Base-by-base conservation (phyloP, 92 coral and sea anemone species). In the Pocillopora meandrina region DNA sequence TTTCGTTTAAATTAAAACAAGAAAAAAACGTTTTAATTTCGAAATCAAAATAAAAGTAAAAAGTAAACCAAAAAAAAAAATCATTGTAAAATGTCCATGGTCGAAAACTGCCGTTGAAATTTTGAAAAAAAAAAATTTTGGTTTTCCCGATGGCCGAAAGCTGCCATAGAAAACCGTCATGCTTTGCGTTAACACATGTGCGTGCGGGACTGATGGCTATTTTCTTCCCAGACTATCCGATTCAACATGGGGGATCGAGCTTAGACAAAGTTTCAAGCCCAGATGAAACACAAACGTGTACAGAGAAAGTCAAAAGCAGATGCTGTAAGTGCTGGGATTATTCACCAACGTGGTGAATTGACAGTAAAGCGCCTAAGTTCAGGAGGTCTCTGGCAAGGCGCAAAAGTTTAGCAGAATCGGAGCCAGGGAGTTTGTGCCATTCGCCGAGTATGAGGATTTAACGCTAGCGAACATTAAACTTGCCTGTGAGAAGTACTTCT, bases 401-500 rank as follows among this genome's bases (percentile, higher is more conserved):
- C 87, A 83, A 73, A 83, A 73, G 67, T 72, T 59, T 18, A 71
- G 72, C 60, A 42, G 87, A 6, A 83, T 73, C 9, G 81, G 87
- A 11, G 68, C 84, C 56, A 16, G 89, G 31, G 89, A 85, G 49
- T 85, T 85, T 71, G 89, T 85, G 58, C 89, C 89, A 34, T 85
- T 84, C 20, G 35, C 71, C 11, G 74, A 63, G 21, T 75, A 74
- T 31, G 83, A 84, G 72, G 83, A 83, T 7, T 2, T 84, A 26
- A 84, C 82, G 8, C 23, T 84, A 13, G 13, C 4, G 10, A 75
- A 84, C 75, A 84, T 84, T 16, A 84, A 84, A 56, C 35, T 26
- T 56, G 87, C 82, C 10, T 84, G 87, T 75, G 35, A 75, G 75
- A 84, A 75, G 87, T 64, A 84, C 72, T 84, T 84, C 71, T 61